Percentiles rank a stretch among this genome's conserved stretches.
phyloP scores from a whole-genome alignment of 2,888 invertebrate species.

The Cantharis lateralis region DNA sequence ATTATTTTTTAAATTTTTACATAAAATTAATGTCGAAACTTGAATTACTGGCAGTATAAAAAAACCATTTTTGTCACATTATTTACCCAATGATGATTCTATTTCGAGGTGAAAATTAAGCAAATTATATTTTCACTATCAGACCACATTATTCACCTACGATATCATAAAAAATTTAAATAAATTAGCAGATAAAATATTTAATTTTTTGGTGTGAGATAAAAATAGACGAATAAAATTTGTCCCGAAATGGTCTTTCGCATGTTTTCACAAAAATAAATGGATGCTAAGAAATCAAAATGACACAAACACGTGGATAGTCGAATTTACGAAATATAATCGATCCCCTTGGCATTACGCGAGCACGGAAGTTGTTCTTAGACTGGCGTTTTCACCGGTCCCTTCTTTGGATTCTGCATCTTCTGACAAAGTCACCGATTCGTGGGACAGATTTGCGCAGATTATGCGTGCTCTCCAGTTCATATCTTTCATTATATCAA shows the following conservation, averaged over 20 bases:
- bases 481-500: slow-evolving; percentile 3
- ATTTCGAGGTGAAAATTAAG: neutral
- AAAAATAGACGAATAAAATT: neutral
- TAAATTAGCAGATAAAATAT: neutral
- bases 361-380: slow-evolving; percentile 44
- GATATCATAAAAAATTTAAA: neutral
- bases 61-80: neutral
- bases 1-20: neutral
- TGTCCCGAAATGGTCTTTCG: neutral
- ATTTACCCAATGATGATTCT: neutral
- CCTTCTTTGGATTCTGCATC: slow-evolving; percentile 29
- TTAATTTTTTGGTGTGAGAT: neutral
- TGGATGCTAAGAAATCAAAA: neutral
- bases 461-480: slow-evolving; percentile 23
- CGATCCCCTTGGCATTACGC: slow-evolving; percentile 36
- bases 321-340: slow-evolving; percentile 25
- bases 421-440: slow-evolving; percentile 35
- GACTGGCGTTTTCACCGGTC: slow-evolving; percentile 38
- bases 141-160: neutral
- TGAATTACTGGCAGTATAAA: neutral
- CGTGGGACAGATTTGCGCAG: slow-evolving; percentile 39
- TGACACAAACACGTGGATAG: slow-evolving; percentile 36
- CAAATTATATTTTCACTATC: neutral
- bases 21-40: neutral
- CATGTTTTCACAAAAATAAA: slow-evolving; percentile 1